A percentile compares a stretch with the other conserved stretches of the same genome.
Evolutionary conservation across 2,797 vertebrate species (phyloP).

Genomic region (Myoxocephalus aenaeus): DNA sequence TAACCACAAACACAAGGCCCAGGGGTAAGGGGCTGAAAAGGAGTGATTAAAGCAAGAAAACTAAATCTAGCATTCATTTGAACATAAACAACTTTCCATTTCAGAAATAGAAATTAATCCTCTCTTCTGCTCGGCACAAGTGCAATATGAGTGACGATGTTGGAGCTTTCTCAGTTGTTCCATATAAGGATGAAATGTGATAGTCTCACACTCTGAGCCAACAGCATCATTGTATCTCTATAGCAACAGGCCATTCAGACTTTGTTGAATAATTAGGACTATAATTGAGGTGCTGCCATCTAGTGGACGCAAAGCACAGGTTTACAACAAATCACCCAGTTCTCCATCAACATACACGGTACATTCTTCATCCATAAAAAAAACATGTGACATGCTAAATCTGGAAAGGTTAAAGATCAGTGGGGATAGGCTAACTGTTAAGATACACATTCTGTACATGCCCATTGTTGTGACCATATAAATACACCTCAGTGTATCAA

Average conservation of each 20-base stretch:
- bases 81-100: constrained; percentile 28
- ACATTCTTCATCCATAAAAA: constrained; percentile 4
- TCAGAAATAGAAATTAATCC: constrained; percentile 54
- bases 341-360: background rate
- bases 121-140: constrained; percentile 38
- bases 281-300: constrained; percentile 66
- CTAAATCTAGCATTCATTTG: constrained; percentile 30
- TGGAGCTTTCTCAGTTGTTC: constrained; percentile 47
- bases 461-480: background rate
- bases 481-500: background rate
- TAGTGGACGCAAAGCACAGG: constrained; percentile 55
- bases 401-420: background rate
- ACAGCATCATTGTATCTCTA: constrained; percentile 71
- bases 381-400: background rate
- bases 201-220: constrained; percentile 28
- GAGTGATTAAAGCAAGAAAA: background rate
- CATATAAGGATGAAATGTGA: constrained; percentile 68
- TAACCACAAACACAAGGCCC: constrained; percentile 28
- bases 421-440: background rate
- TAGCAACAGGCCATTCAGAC: constrained; percentile 67
- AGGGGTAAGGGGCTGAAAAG: constrained; percentile 9
- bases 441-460: constrained; percentile 1
- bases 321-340: constrained; percentile 1
- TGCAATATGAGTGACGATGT: constrained; percentile 38
- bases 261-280: constrained; percentile 19